Evolutionary conservation across 2,113 vertebrate species (phyloP).

Genomic region (western clawed frog (Xenopus tropicalis)): DNA sequence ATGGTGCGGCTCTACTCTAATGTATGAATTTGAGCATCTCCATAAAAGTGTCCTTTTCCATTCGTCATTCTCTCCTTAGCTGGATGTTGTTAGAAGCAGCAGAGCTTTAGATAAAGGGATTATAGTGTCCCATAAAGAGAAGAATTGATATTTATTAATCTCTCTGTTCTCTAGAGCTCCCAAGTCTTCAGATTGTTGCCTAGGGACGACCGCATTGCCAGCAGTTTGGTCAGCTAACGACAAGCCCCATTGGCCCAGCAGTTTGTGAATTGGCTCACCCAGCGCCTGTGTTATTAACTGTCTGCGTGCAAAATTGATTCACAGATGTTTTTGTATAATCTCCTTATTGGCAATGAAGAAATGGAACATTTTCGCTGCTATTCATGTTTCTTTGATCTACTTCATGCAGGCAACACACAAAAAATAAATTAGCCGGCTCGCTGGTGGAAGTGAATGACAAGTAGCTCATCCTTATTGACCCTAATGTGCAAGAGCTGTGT

Average conservation of each 20-base stretch:
- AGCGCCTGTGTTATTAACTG: not conserved
- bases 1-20: no score
- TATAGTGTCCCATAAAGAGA: not conserved
- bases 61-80: not conserved
- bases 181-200: not conserved
- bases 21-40: no score
- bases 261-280: not conserved
- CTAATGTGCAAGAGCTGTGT: not conserved
- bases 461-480: not conserved
- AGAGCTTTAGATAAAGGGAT: not conserved
- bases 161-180: not conserved
- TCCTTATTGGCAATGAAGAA: not conserved
- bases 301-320: not conserved
- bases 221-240: no score
- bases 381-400: not conserved
- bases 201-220: not conserved
- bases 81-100: not conserved
- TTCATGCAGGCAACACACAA: not conserved
- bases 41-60: not conserved
- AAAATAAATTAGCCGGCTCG: not conserved
- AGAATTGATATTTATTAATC: conserved; percentile 2
- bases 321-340: not conserved
- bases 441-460: not conserved
- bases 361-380: not conserved
- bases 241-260: not conserved